Evolutionary conservation across 2,113 vertebrate species (phyloP).

Genomic region (Thermophis baileyi): DNA sequence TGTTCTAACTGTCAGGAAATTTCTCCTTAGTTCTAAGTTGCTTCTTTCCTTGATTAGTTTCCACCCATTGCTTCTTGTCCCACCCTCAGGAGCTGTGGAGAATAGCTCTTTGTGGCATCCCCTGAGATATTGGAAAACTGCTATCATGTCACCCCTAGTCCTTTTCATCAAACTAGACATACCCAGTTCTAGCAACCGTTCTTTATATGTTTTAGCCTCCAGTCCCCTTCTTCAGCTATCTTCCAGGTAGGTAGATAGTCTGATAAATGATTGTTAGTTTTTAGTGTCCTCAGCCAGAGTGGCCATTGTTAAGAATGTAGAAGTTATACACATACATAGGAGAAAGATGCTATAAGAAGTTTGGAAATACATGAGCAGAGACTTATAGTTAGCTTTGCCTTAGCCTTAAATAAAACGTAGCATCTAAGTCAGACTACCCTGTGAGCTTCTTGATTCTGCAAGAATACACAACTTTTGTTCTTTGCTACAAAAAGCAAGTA

Average conservation of each 20-base stretch:
- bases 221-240: not conserved
- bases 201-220: no score
- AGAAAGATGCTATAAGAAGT: not conserved
- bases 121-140: no score
- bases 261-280: not conserved
- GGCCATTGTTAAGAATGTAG: not conserved
- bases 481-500: not conserved
- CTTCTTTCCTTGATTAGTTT: no score
- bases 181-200: no score
- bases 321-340: not conserved
- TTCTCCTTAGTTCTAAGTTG: no score
- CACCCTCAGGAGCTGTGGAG: no score
- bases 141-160: no score
- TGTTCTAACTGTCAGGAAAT: no score
- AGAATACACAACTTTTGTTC: not conserved
- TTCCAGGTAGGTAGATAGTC: not conserved
- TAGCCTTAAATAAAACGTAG: not conserved
- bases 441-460: not conserved
- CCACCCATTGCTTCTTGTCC: no score
- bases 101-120: no score
- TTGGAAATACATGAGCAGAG: not conserved
- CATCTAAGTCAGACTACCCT: not conserved
- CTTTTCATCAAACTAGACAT: no score
- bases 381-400: not conserved
- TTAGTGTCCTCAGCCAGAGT: not conserved